These are phyloP conservation scores for Bolinopsis microptera DNA, from an alignment of 37 sponge, comb jelly and placozoan species.

Conservation along the genomic window DNA sequence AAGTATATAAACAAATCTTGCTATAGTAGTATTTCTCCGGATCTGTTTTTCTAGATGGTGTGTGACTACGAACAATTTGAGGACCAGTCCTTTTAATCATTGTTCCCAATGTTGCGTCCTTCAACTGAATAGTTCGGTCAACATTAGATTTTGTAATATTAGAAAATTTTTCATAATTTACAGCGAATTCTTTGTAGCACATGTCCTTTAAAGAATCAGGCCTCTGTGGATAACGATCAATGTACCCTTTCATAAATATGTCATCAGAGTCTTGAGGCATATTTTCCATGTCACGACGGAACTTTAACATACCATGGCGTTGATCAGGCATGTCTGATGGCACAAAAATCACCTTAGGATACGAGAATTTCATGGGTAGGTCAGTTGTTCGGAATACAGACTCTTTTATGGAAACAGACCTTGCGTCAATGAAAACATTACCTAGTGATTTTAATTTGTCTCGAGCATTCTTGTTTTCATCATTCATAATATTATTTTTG, in stretches of 20 bases:
- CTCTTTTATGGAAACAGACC: neutral
- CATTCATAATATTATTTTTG: neutral
- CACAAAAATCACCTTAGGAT: neutral
- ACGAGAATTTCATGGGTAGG: neutral
- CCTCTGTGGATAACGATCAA: neutral
- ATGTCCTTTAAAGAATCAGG: no score
- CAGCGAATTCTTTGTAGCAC: no score
- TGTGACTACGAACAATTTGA: no score
- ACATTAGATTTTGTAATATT: neutral
- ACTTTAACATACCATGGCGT: conserved; percentile 13
- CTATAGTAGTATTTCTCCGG: conserved; percentile 11
- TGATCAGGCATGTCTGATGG: neutral
- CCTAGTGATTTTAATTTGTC: neutral
- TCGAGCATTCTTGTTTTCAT: neutral
- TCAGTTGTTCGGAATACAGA: neutral
- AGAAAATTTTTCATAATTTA: neutral
- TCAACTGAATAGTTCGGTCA: neutral
- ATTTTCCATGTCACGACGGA: neutral
- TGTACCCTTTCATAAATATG: neutral
- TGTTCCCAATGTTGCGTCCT: neutral
- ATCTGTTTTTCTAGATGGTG: no score
- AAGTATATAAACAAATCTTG: conserved; percentile 36
- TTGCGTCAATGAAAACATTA: neutral
- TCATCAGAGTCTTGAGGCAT: neutral
- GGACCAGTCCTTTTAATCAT: neutral